A percentile compares a stretch with the other conserved stretches of the same genome.
Conservation (phyloP, 1,140 invertebrate species). For the Aleiodes sp. region DNA sequence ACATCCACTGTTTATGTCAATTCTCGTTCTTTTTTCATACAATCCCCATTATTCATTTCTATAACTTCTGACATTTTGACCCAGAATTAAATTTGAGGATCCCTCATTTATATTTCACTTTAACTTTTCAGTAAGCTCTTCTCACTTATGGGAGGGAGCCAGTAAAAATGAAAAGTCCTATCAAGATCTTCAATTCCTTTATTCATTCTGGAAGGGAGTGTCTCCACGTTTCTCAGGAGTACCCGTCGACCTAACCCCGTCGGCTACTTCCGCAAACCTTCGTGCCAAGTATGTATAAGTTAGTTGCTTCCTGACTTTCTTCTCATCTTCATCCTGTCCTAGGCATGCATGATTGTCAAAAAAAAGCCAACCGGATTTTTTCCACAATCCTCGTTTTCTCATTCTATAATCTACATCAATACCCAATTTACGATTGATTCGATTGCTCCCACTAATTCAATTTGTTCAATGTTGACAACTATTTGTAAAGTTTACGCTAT, state of each 20-base stretch:
- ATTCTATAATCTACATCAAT: not conserved
- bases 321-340: not conserved
- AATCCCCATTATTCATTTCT: not conserved
- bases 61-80: not conserved
- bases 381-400: not conserved
- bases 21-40: not conserved
- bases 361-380: not conserved
- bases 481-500: not conserved
- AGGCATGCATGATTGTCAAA: too few species aligned
- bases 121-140: too few species aligned
- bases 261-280: slow-evolving; percentile 20
- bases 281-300: slow-evolving; percentile 15
- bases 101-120: too few species aligned
- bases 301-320: slow-evolving; percentile 4
- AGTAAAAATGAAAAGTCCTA: not conserved
- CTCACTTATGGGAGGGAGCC: too few species aligned
- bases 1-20: not conserved
- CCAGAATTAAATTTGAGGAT: not conserved
- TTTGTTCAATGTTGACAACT: not conserved
- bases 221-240: slow-evolving; percentile 13
- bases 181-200: slow-evolving; percentile 13
- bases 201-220: not conserved
- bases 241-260: slow-evolving; percentile 16
- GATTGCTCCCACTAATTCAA: slow-evolving; percentile 1
- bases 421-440: not conserved